Base-by-base conservation (phyloP, 2,113 vertebrate species). In the Acanthisitta chloris region DNA sequence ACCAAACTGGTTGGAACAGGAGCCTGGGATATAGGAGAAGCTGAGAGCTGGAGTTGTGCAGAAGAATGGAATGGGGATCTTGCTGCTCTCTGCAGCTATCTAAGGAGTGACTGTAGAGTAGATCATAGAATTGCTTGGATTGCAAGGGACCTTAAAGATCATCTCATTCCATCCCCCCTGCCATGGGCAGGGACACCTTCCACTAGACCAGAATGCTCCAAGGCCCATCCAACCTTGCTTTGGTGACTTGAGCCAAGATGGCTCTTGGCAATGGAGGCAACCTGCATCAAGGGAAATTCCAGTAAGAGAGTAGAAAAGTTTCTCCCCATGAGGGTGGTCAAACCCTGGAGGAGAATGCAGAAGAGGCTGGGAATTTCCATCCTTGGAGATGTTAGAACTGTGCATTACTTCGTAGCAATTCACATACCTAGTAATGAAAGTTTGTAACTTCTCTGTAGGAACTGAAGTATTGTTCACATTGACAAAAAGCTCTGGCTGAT, bases 71-170 rank as follows among this genome's bases (percentile, higher is more conserved):
- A 14, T 14, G 17, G 12, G 7, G 25, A 46, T 65, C 55, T 81
- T 42, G 9, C 25, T 62, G 73, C 17, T 46, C 24, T 33, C 7
- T 6, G 34, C 38, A 31, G 0, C 33, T 42, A 0, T 25, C 23
- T 24, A 2, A 38, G 28, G 49, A 36, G 34, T 8, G 6, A 6
- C 6, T 58, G 33, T 25, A 7, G 46, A 62, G 78, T 46, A 28
- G 48, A 46, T 3, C 48, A 3, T 28, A 10, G 52, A 10, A 16
- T 33, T 45, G 43, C 49, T 14, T 12, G 28, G 12, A 12, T 38
- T 59, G 62, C 25, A 67, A 65, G 36, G 26, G 54, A 59, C 23
- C 12, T 59, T 67, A 33, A 67, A 33, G 52, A 38, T 36, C 7
- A 26, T 51, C 45, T 14, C 10, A 4, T 33, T 78, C 23, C 72